These are phyloP conservation scores for Mola mola DNA, from an alignment of 2,113 vertebrate genomes.

Conservation along the genomic window DNA sequence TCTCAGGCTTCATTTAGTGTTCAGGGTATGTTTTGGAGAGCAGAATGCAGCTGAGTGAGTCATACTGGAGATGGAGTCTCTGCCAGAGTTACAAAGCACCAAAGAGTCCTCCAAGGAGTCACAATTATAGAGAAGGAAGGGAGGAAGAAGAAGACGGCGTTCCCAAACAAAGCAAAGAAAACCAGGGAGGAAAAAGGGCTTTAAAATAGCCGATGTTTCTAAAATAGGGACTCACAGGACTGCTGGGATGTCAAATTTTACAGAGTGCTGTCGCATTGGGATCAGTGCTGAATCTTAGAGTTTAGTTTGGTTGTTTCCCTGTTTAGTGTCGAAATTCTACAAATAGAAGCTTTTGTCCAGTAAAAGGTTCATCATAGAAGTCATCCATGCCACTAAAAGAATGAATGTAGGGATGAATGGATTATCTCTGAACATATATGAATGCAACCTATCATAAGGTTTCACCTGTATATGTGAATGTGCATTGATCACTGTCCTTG, in stretches of 20 bases:
- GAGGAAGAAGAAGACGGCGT: slow-evolving; percentile 8
- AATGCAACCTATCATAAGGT: not conserved
- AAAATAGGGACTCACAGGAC: not conserved
- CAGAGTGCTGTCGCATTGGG: too few relatives aligned
- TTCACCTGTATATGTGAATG: not conserved
- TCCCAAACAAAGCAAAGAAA: not conserved
- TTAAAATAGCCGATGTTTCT: not conserved
- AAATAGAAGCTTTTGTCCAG: too few relatives aligned
- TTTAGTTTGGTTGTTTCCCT: not conserved
- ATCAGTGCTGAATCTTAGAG: not conserved
- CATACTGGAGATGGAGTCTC: slow-evolving; percentile 54
- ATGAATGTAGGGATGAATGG: too few relatives aligned
- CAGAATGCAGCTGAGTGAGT: slow-evolving; percentile 63
- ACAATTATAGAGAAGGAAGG: slow-evolving; percentile 21
- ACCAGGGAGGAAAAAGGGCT: not conserved
- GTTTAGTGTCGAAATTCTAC: not conserved
- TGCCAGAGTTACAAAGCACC: slow-evolving; percentile 51
- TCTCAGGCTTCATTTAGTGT: slow-evolving; percentile 21
- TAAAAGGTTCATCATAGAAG: too few relatives aligned
- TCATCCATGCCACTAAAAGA: too few relatives aligned
- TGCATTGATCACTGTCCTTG: not conserved
- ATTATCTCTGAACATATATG: not conserved
- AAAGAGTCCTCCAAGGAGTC: slow-evolving; percentile 65
- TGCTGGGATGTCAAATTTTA: not conserved
- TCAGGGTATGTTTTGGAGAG: slow-evolving; percentile 39